These are phyloP conservation scores for Ornithoptera priamus DNA, from an alignment of 2,888 invertebrate genomes.

Conservation along the genomic window DNA sequence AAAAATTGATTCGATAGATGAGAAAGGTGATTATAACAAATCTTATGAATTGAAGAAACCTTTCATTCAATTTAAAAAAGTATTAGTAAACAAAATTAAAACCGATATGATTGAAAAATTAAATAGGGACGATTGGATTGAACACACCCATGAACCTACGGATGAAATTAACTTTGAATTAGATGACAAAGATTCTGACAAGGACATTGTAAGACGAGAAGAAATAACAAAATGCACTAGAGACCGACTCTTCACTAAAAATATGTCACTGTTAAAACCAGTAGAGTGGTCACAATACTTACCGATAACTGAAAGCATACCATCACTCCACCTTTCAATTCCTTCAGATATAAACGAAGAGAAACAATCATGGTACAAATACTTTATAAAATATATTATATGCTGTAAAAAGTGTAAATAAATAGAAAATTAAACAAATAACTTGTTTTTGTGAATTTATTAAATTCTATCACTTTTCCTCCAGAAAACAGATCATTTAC, in stretches of 20 bases:
- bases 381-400: slow-evolving; percentile 48
- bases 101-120: slow-evolving; percentile 46
- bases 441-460: slow-evolving; percentile 74
- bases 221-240: slow-evolving; percentile 33
- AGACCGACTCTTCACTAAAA: slow-evolving; percentile 43
- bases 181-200: slow-evolving; percentile 34
- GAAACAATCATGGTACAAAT: slow-evolving; percentile 49
- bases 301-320: slow-evolving; percentile 45
- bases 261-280: slow-evolving; percentile 49
- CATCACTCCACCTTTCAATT: slow-evolving; percentile 51
- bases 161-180: slow-evolving; percentile 22
- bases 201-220: slow-evolving; percentile 34
- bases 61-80: slow-evolving; percentile 35
- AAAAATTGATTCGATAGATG: slow-evolving; percentile 14
- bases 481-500: slow-evolving; percentile 74
- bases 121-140: slow-evolving; percentile 46
- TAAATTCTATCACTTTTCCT: slow-evolving; percentile 76
- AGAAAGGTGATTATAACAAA: slow-evolving; percentile 34
- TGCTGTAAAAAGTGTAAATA: slow-evolving; percentile 55
- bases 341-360: slow-evolving; percentile 40
- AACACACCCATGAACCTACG: slow-evolving; percentile 37
- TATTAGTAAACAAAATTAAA: not conserved
- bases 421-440: slow-evolving; percentile 55
- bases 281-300: slow-evolving; percentile 49
- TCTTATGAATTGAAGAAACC: slow-evolving; percentile 33